These are phyloP conservation scores for Tenthredo amoena DNA, from an alignment of 2,888 invertebrate genomes.

Conservation along the genomic window DNA sequence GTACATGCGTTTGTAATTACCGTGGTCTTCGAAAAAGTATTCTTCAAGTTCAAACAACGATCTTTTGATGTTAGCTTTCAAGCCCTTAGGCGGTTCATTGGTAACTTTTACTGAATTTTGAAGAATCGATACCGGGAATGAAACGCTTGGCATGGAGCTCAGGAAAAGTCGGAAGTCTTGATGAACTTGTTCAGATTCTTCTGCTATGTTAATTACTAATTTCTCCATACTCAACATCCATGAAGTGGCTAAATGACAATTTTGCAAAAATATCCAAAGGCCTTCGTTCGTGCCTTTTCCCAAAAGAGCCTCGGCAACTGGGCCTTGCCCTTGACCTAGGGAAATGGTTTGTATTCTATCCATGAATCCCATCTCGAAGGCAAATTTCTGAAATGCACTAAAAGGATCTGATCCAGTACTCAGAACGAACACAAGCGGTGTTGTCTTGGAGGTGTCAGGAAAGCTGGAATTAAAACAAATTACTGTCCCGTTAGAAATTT, in stretches of 20 bases:
- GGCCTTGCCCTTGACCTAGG: conserved; percentile 94
- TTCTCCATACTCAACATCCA: conserved; percentile 94
- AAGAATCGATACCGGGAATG: conserved; percentile 94
- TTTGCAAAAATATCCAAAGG: conserved; percentile 94
- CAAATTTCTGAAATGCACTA: conserved; percentile 90
- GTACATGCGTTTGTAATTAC: background rate
- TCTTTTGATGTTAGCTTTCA: conserved; percentile 92
- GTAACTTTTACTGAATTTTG: conserved; percentile 97
- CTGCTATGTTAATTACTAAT: conserved; percentile 86
- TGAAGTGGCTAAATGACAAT: conserved; percentile 95
- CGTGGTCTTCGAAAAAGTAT: conserved; percentile 85
- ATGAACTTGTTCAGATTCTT: conserved; percentile 84
- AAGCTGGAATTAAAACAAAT: conserved; percentile 79
- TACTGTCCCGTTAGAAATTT: conserved; percentile 34
- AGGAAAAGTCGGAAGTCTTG: conserved; percentile 90
- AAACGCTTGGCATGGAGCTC: conserved; percentile 93
- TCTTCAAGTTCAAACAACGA: conserved; percentile 89
- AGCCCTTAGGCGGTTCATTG: conserved; percentile 95
- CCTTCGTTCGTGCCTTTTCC: conserved; percentile 85
- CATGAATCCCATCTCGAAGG: conserved; percentile 86
- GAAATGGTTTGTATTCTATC: conserved; percentile 88
- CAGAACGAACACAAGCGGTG: conserved; percentile 91
- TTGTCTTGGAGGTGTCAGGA: conserved; percentile 85
- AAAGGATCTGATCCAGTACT: conserved; percentile 95
- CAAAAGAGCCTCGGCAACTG: conserved; percentile 91